Evolutionary conservation across 2,888 invertebrate genomes (phyloP).

Genomic region (Brachyopa scutellaris): DNA sequence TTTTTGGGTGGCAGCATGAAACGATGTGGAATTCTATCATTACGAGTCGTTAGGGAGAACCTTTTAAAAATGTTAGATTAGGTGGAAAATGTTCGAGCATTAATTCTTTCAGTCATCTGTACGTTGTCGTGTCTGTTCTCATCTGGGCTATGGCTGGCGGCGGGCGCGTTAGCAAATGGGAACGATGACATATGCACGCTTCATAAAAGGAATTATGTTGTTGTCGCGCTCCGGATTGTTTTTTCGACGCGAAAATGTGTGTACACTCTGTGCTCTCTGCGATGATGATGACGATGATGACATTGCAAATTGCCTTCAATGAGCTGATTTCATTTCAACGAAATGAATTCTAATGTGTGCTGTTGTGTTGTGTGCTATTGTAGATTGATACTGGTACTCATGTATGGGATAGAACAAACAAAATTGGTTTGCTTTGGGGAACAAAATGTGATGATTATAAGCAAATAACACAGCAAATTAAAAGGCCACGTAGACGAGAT

Average conservation of each 20-base stretch:
- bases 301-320: conserved; percentile 46
- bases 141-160: background rate
- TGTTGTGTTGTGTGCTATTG: background rate
- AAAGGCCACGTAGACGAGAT: too few species aligned
- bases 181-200: conserved; percentile 26
- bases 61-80: conserved; percentile 62
- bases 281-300: conserved; percentile 35
- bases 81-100: conserved; percentile 66
- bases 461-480: too few species aligned
- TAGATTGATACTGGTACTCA: too few species aligned
- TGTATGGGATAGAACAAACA: background rate
- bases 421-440: background rate
- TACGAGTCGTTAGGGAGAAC: conserved; percentile 52
- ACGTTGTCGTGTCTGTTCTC: conserved; percentile 45
- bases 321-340: conserved; percentile 23
- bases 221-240: conserved; percentile 33
- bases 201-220: background rate
- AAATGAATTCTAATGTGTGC: conserved; percentile 5
- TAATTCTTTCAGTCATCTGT: conserved; percentile 57
- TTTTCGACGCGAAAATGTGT: conserved; percentile 20
- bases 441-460: too few species aligned
- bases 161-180: too few species aligned
- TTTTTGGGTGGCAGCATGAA: conserved; percentile 37
- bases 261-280: conserved; percentile 13
- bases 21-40: conserved; percentile 54